Percentiles rank a stretch among this genome's conserved stretches.
Evolutionary conservation across 2,113 vertebrate species (phyloP).

Genomic region (Xyliphius kryptos): DNA sequence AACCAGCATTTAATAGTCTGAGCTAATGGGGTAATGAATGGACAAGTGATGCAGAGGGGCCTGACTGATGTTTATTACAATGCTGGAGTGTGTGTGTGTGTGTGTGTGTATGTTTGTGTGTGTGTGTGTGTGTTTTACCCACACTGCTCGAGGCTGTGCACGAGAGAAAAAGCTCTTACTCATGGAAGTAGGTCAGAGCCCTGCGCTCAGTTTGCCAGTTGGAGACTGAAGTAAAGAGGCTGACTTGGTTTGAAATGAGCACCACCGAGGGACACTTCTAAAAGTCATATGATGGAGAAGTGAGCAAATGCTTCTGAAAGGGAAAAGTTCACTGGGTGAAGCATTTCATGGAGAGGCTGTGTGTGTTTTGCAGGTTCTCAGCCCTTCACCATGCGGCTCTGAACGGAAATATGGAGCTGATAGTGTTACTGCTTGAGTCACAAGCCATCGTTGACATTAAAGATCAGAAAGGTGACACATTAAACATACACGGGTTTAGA

Average conservation of each 20-base stretch:
- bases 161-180: slow-evolving; percentile 59
- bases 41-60: slow-evolving; percentile 1
- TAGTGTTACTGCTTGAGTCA: slow-evolving; percentile 86
- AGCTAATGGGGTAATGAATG: slow-evolving; percentile 14
- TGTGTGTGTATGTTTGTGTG: slow-evolving; percentile 33
- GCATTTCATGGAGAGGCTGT: slow-evolving; percentile 9
- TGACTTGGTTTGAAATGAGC: slow-evolving; percentile 49
- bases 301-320: no score
- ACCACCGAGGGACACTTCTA: slow-evolving; percentile 44
- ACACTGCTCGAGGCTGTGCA: slow-evolving; percentile 43
- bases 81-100: slow-evolving; percentile 3
- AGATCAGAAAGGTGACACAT: slow-evolving; percentile 82
- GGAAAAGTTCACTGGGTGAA: no score
- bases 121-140: background rate
- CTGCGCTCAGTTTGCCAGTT: slow-evolving; percentile 47
- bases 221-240: slow-evolving; percentile 47
- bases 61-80: slow-evolving; percentile 1
- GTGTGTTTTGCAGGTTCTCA: slow-evolving; percentile 73
- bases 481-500: slow-evolving; percentile 5
- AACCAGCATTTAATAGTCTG: background rate
- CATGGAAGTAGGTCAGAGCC: slow-evolving; percentile 67
- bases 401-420: slow-evolving; percentile 90
- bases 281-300: no score
- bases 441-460: slow-evolving; percentile 95
- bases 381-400: slow-evolving; percentile 92